A percentile compares a stretch with the other conserved stretches of the same genome.
Conservation (phyloP, 2,888 invertebrate genomes). For the Drosophila affinis region DNA sequence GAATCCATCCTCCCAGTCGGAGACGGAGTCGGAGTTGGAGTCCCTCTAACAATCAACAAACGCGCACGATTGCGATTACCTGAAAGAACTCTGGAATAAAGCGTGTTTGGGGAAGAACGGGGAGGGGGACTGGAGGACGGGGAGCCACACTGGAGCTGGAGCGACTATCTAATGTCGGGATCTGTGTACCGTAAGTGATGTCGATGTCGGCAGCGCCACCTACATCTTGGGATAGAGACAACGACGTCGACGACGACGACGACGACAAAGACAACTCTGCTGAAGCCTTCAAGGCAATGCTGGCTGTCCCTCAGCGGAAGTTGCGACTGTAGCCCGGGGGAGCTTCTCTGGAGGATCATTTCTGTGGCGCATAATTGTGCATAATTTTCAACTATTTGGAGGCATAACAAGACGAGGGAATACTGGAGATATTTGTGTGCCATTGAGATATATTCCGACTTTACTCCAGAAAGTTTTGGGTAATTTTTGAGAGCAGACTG, state of each 20-base stretch:
- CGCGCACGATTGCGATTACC: constrained; percentile 42
- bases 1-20: constrained; percentile 10
- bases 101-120: constrained; percentile 3
- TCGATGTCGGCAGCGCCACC: constrained; percentile 74
- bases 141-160: constrained; percentile 6
- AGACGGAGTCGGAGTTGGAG: neutral
- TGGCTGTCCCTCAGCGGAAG: constrained; percentile 34
- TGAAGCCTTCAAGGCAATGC: constrained; percentile 13
- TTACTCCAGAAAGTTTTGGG: too few relatives aligned
- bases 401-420: constrained; percentile 1
- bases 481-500: too few relatives aligned
- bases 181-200: constrained; percentile 63
- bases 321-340: constrained; percentile 20
- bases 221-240: constrained; percentile 59
- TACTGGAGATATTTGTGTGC: too few relatives aligned
- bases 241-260: constrained; percentile 4
- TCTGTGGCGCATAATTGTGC: constrained; percentile 58
- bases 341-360: constrained; percentile 12
- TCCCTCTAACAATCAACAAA: constrained; percentile 45
- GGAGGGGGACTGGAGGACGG: constrained; percentile 2
- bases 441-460: too few relatives aligned
- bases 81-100: neutral
- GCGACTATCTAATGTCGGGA: constrained; percentile 67
- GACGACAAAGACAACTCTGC: constrained; percentile 16
- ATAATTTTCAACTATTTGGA: constrained; percentile 52